phyloP scores from a whole-genome alignment of 2,113 vertebrate species.

The Neogobius melanostomus region DNA sequence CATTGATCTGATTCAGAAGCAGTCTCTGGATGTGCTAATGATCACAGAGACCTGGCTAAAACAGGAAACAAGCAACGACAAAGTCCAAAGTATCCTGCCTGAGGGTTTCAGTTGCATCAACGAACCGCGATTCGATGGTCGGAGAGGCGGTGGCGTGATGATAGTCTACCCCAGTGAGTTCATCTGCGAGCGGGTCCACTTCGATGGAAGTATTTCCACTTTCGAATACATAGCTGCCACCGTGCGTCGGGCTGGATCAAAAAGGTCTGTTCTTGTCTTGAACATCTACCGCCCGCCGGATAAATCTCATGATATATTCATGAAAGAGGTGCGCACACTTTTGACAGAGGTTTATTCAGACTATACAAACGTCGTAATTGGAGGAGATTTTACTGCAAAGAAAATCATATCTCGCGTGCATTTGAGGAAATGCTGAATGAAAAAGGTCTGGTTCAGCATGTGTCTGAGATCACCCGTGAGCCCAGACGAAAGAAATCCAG shows the following conservation, averaged over 20 bases:
- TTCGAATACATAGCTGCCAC: not conserved
- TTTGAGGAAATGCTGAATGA: not conserved
- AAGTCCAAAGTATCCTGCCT: not conserved
- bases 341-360: not conserved
- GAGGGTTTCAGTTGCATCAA: not conserved
- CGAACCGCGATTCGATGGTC: not conserved
- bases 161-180: not conserved
- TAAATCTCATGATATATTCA: not conserved
- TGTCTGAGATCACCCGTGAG: not conserved
- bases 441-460: not conserved
- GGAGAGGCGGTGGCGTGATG: not conserved
- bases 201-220: no score
- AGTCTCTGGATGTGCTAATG: not conserved
- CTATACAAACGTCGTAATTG: not conserved
- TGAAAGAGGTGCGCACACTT: not conserved
- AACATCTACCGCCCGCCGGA: not conserved
- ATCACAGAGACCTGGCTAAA: not conserved
- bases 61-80: rapidly evolving
- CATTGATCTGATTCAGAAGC: not conserved
- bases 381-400: not conserved
- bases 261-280: not conserved
- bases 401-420: not conserved
- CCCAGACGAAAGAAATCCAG: no score
- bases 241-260: no score
- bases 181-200: not conserved